Evolutionary conservation across 2,888 invertebrate species (phyloP).

Genomic region (Tachina grossa): DNA sequence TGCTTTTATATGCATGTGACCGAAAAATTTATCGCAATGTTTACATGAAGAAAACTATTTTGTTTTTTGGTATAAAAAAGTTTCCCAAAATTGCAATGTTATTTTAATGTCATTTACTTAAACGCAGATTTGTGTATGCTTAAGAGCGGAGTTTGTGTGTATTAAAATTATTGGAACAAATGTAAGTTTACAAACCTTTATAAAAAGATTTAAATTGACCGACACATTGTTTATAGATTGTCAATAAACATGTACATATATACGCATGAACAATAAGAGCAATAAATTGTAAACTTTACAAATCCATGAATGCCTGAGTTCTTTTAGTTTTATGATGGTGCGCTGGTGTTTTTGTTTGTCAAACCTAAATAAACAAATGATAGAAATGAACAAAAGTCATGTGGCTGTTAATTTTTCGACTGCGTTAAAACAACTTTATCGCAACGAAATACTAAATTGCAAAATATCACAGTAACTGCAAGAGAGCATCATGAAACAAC

Average conservation of each 20-base stretch:
- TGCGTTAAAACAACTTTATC: neutral
- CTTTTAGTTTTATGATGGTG: neutral
- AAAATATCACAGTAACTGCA: neutral
- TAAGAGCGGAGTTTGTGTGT: neutral
- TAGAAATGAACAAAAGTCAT: conserved; percentile 8
- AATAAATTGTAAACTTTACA: conserved; percentile 11
- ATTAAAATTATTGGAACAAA: neutral
- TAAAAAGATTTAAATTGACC: conserved; percentile 48
- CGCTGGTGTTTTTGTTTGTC: conserved; percentile 50
- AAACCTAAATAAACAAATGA: conserved; percentile 59
- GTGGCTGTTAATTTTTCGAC: conserved; percentile 38
- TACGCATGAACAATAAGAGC: conserved; percentile 3
- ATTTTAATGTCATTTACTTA: conserved; percentile 62
- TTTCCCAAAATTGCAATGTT: conserved; percentile 59
- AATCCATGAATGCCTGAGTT: neutral
- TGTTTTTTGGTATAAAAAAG: conserved; percentile 25
- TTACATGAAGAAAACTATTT: neutral
- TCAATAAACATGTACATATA: conserved; percentile 35
- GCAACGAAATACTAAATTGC: conserved; percentile 73
- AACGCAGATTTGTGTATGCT: neutral
- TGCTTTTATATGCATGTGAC: conserved; percentile 22
- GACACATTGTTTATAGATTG: conserved; percentile 50
- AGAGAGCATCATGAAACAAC: too few species aligned
- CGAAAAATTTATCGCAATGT: neutral
- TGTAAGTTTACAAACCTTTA: neutral